These are phyloP conservation scores for Zhengitettix transpicula DNA, from an alignment of 2,888 invertebrate genomes.

Conservation along the genomic window DNA sequence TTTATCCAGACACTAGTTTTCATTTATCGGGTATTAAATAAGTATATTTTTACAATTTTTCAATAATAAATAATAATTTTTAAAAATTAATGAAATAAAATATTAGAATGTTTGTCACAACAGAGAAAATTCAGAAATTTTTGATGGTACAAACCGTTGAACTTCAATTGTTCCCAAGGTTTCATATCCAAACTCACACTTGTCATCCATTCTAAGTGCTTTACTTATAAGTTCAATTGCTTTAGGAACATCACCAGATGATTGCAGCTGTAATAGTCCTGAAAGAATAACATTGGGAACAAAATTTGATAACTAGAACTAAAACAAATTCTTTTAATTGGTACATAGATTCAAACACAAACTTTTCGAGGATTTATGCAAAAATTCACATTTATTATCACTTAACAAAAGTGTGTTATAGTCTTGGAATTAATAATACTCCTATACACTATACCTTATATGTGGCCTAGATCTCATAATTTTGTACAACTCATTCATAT, in stretches of 20 bases:
- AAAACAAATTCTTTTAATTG: background rate
- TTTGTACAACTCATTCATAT: no score
- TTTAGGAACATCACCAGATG: conserved; percentile 65
- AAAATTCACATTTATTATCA: no score
- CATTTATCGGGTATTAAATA: background rate
- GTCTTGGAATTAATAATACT: no score
- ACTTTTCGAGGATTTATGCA: no score
- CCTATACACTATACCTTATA: no score
- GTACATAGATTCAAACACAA: no score
- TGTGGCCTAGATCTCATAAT: no score
- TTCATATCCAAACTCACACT: conserved; percentile 90
- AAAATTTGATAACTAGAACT: background rate
- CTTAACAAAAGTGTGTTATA: no score
- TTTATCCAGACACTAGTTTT: background rate
- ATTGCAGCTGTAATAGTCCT: conserved; percentile 55
- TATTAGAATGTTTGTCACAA: background rate
- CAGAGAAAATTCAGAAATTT: background rate
- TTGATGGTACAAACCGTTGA: conserved; percentile 45
- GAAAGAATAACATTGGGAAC: background rate
- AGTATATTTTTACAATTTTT: background rate
- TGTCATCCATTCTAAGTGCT: conserved; percentile 74
- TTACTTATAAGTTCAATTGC: conserved; percentile 61
- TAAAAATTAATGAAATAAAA: background rate
- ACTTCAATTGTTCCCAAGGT: conserved; percentile 89
- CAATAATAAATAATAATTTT: background rate